A percentile compares a stretch with the other conserved stretches of the same genome.
phyloP scores from a whole-genome alignment of 2,113 vertebrate genomes.

The Phylloscopus trochiloides region DNA sequence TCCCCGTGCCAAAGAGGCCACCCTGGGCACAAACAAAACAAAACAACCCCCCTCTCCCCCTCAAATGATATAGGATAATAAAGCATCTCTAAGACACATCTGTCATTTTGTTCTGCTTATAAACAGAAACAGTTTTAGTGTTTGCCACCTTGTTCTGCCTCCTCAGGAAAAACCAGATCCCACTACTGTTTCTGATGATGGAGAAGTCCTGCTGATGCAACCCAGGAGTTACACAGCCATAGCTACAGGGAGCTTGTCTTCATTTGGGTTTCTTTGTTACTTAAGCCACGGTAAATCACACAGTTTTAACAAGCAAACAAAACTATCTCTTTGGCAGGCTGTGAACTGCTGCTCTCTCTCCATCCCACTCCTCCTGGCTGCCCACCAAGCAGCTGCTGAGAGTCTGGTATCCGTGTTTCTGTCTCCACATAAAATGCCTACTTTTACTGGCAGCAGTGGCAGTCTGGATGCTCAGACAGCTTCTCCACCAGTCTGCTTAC shows the following conservation, averaged over 20 bases:
- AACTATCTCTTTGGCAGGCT: background rate
- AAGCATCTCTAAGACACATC: background rate
- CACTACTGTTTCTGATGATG: background rate
- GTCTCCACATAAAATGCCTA: background rate
- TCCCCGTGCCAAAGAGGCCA: fast-evolving
- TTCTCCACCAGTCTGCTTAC: background rate
- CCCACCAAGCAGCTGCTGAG: background rate
- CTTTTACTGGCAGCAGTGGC: background rate
- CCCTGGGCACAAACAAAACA: background rate
- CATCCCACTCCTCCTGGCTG: background rate
- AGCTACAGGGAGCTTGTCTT: background rate
- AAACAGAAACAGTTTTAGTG: background rate
- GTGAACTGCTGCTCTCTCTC: background rate
- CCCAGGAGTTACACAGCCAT: background rate
- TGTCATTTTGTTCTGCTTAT: background rate
- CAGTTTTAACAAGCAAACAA: background rate
- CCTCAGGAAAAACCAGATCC: background rate
- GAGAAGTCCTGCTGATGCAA: background rate
- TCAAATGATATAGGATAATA: too few species aligned
- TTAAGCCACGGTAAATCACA: background rate
- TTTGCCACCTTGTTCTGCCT: background rate
- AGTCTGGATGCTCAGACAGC: background rate
- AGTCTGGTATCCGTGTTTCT: background rate
- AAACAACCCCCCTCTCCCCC: too few species aligned
- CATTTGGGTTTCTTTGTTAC: background rate